Percentiles rank a stretch among this genome's conserved stretches.
These are phyloP conservation scores for Diachasmimorpha longicaudata DNA, from an alignment of 1,140 invertebrate species.

Conservation along the genomic window DNA sequence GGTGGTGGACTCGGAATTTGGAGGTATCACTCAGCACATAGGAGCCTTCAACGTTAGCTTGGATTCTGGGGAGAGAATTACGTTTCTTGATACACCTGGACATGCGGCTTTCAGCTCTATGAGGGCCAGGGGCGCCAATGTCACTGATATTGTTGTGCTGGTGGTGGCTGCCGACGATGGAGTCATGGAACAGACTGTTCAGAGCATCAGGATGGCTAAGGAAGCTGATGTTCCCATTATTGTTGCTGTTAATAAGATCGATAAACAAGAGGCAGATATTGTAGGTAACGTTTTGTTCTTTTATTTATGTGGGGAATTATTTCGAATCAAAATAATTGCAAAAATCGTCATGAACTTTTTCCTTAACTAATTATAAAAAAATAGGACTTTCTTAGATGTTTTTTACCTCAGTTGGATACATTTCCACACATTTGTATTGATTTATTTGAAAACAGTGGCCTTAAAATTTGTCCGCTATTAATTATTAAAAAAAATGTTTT, in stretches of 20 bases:
- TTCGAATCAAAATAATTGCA: too few species aligned
- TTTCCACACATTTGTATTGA: background rate
- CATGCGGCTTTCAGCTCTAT: slow-evolving; percentile 96
- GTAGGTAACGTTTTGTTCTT: slow-evolving; percentile 66
- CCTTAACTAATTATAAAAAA: too few species aligned
- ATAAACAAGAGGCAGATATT: slow-evolving; percentile 87
- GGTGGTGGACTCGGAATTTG: slow-evolving; percentile 92
- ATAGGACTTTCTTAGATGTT: too few species aligned
- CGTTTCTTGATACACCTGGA: slow-evolving; percentile 99
- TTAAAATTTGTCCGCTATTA: too few species aligned
- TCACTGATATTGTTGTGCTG: slow-evolving; percentile 94
- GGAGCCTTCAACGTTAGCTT: slow-evolving; percentile 92
- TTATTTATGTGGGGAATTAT: background rate
- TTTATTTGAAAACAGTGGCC: background rate
- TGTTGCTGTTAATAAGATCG: slow-evolving; percentile 99
- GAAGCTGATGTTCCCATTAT: slow-evolving; percentile 88
- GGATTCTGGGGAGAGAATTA: slow-evolving; percentile 77
- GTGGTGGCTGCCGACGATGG: slow-evolving; percentile 99
- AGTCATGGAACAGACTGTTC: slow-evolving; percentile 95
- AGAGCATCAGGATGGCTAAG: slow-evolving; percentile 80
- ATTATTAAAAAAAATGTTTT: too few species aligned
- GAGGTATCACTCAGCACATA: slow-evolving; percentile 99
- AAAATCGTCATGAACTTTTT: too few species aligned
- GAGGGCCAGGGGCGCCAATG: slow-evolving; percentile 87
- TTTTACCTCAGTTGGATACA: too few species aligned